Conservation (phyloP, 2,888 invertebrate genomes). For the Liposcelis brunnea region DNA sequence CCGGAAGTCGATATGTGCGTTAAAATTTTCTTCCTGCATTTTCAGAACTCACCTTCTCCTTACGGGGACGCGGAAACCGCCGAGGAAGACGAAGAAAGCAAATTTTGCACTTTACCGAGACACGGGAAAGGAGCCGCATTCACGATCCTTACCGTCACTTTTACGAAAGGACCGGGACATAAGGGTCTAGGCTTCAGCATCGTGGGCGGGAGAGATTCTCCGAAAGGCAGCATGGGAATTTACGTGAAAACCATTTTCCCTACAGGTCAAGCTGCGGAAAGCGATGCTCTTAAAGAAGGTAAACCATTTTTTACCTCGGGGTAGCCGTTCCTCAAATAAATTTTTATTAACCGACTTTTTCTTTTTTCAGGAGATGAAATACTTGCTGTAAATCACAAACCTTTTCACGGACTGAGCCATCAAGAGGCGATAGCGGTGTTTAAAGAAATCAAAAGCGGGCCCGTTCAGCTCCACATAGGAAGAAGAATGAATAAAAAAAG, state of each 20-base stretch:
- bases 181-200: conserved; percentile 81
- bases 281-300: conserved; percentile 67
- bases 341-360: too few species aligned
- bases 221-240: conserved; percentile 72
- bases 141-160: conserved; percentile 38
- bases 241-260: conserved; percentile 76
- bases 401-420: conserved; percentile 57
- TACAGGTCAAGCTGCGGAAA: conserved; percentile 70
- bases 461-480: conserved; percentile 55
- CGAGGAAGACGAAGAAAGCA: conserved; percentile 33
- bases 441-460: conserved; percentile 58
- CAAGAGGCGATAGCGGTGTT: conserved; percentile 64
- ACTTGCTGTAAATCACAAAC: conserved; percentile 60
- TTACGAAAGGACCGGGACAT: conserved; percentile 63
- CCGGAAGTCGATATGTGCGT: too few species aligned
- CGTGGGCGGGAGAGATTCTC: conserved; percentile 73
- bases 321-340: too few species aligned
- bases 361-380: conserved; percentile 57
- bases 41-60: conserved; percentile 5
- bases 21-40: background rate
- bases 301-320: conserved; percentile 15
- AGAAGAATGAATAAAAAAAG: conserved; percentile 26
- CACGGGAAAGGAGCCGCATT: conserved; percentile 32
- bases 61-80: background rate
- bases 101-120: conserved; percentile 40